Evolutionary conservation across 2,888 invertebrate genomes (phyloP), one percentile per base, ranked within the genome.

Genomic region (Ypsolopha sequella): DNA sequence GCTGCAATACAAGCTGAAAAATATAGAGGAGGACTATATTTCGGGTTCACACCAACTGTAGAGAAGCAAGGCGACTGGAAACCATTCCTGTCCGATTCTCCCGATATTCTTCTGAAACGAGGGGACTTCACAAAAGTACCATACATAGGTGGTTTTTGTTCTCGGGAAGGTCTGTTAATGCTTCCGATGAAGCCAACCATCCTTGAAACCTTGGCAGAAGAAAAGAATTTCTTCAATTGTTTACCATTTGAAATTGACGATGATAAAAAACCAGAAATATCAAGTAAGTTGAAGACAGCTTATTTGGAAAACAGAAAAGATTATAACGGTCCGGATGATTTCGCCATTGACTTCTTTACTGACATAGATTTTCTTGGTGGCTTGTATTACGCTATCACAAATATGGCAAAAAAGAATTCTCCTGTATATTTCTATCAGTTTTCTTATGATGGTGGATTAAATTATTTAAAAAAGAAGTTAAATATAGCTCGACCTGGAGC

Each of bases 391-490:
- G 63, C 80, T n/a, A 65, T 77, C 1, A 64, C 60, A 43, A 58
- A 78, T 34, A 76, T 80, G 41, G 67, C 77, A 1, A 76, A 76
- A 55, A 61, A 70, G 36, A 74, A 66, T 48, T 62, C 84, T 1
- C 81, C 88, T 0, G 78, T 89, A 0, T 91, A 87, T 59, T 82
- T 89, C 7, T 91, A 90, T 57, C 82, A 87, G 52, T 90, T 90
- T 61, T 73, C 88, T 0, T 90, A 89, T 53, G 82, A 87, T 43
- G 90, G 90, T 2, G 71, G 68, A 10, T 70, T 89, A 3, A 89
- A 89, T 62, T 76, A 85, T 53, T 68, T 80, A 14, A 90, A 90
- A 57, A 78, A 74, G 51, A 62, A 74, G 7, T 62, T 75, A 9
- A 72, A 78, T 35, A 72, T 88, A 10, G 57, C 78, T 0, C 68